Percentiles rank a stretch among this genome's conserved stretches.
Conservation (phyloP, 2,113 vertebrate genomes). For the Gymnorhina tibicen region DNA sequence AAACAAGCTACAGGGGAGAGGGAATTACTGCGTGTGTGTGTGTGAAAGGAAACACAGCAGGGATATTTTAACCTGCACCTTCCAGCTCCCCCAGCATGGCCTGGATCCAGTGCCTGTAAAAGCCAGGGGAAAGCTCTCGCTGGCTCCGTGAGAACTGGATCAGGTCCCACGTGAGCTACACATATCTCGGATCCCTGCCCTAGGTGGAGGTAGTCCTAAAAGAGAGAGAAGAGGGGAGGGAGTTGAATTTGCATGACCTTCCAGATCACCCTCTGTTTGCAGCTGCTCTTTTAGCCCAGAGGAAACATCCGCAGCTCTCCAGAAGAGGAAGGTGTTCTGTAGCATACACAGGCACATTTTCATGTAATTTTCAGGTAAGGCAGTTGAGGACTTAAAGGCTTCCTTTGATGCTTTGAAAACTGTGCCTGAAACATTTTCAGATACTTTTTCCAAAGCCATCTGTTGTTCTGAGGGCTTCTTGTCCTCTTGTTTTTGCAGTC, state of each 20-base stretch:
- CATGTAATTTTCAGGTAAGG: neutral
- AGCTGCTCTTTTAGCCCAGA: neutral
- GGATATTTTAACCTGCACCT: neutral
- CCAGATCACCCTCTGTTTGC: neutral
- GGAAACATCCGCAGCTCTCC: neutral
- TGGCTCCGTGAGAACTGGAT: neutral
- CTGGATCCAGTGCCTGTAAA: neutral
- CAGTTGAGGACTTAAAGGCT: neutral
- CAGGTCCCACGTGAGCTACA: neutral
- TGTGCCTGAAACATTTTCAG: neutral
- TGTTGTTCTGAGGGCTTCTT: neutral
- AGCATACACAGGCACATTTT: neutral
- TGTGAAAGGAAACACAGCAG: neutral
- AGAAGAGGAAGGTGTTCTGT: neutral
- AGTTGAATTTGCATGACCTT: neutral
- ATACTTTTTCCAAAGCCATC: neutral
- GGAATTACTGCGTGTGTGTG: neutral
- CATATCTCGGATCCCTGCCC: neutral
- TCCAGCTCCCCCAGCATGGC: neutral
- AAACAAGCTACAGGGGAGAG: neutral
- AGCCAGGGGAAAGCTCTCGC: neutral
- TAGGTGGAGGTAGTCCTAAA: neutral
- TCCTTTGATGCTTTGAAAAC: neutral
- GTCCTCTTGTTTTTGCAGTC: neutral
- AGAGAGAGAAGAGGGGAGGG: neutral